Base-by-base conservation (phyloP, 2,113 vertebrate species). In the Melospiza melodia region DNA sequence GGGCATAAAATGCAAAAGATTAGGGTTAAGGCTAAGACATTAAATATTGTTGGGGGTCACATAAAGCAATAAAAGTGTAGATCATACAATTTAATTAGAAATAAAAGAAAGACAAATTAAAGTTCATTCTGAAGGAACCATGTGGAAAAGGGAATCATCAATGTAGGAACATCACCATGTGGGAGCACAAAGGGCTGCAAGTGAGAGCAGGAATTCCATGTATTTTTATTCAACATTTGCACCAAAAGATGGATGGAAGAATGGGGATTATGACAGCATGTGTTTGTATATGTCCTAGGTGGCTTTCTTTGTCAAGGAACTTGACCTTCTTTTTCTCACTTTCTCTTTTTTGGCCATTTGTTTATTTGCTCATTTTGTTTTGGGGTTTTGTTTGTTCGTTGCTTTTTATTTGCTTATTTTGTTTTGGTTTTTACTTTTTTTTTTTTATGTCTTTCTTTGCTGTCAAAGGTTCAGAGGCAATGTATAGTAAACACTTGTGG, bases 101-200 rank as follows among this genome's bases (percentile, higher is more conserved):
- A 55, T 8, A n/a, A 74, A 69, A 67, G 21, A 30, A 68, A 81
- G 37, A 37, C 49, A 74, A 61, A 85, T 12, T 33, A 85, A 86
- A 68, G 9, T 35, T 80, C 19, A 4, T 22, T 58, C 21, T 73
- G 28, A 75, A 75, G 12, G 17, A 91, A 4, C 13, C 11, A 24
- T 14, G 9, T 73, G 12, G 19, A 24, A 24, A 86, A 83, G 17
- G 27, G 6, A n/a, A 17, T 58, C 48, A 63, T 76, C 43, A 41
- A 2, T 30, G 4, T 7, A 17, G 39, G 46, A 52, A 33, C 61
- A 71, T 25, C 41, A 74, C 12, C 52, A 54, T 11, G 43, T 51
- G 11, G 25, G 33, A 81, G 10, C 5, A 51, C 3, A 48, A 37
- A 0, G 2, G 3, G 2, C 48, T 77, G n/a, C 9, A 16, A 21